Conservation (phyloP, 2,888 invertebrate species). For the Clistopyga incitator region DNA sequence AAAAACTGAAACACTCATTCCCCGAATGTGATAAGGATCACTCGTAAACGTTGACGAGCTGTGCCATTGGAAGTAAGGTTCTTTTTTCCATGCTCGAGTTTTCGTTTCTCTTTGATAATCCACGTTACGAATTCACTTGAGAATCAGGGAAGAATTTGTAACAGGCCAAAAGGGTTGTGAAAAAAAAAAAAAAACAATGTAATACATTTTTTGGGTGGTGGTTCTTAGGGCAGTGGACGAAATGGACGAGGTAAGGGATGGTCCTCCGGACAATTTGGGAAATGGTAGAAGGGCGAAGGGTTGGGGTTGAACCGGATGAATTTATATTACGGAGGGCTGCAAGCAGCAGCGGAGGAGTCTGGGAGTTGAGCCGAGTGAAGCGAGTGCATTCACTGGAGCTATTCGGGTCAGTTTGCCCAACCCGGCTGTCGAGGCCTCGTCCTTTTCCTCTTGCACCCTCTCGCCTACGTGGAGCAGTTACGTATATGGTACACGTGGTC, state of each 20-base stretch:
- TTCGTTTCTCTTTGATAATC: not conserved
- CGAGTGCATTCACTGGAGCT: constrained; percentile 78
- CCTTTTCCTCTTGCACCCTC: constrained; percentile 54
- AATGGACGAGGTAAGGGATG: not conserved
- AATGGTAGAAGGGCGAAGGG: constrained; percentile 19
- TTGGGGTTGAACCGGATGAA: constrained; percentile 55
- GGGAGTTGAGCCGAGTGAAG: constrained; percentile 55
- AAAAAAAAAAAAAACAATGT: not conserved
- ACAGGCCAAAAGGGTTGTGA: not conserved
- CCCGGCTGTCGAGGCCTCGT: constrained; percentile 68
- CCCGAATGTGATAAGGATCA: no score
- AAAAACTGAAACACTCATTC: no score
- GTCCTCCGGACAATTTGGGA: not conserved
- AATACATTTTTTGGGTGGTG: not conserved
- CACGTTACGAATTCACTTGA: not conserved
- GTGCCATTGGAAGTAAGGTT: no score
- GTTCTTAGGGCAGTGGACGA: not conserved
- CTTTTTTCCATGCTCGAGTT: no score
- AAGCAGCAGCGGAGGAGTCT: constrained; percentile 51
- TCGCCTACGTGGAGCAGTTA: constrained; percentile 1
- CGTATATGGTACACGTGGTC: constrained; percentile 48
- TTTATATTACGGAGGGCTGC: constrained; percentile 57
- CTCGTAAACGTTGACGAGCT: no score
- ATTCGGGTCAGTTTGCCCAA: constrained; percentile 82
- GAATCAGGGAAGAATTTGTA: not conserved